phyloP scores from a whole-genome alignment of 2,797 vertebrate species.

The Silurus lanzhouensis region DNA sequence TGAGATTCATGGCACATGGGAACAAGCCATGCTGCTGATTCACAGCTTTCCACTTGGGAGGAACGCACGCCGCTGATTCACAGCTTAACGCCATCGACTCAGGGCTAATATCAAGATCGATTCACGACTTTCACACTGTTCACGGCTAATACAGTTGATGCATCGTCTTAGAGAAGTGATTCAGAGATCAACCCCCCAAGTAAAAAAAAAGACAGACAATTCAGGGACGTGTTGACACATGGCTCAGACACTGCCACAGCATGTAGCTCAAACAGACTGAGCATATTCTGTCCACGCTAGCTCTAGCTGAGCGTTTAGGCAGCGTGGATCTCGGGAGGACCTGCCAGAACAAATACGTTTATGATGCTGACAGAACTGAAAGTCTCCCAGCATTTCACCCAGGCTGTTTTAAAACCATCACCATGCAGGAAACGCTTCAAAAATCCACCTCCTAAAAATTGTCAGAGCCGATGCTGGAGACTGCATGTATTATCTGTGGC shows the following conservation, averaged over 20 bases:
- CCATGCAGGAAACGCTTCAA: constrained; percentile 15
- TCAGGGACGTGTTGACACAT: constrained; percentile 7
- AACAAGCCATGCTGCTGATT: constrained; percentile 51
- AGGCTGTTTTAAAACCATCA: constrained; percentile 24
- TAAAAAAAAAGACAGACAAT: constrained; percentile 9
- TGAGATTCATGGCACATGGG: constrained; percentile 72
- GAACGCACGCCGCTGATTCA: constrained; percentile 54
- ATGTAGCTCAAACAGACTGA: background rate
- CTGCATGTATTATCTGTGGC: background rate
- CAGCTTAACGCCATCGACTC: constrained; percentile 54
- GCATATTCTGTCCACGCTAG: constrained; percentile 1
- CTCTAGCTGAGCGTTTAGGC: constrained; percentile 16
- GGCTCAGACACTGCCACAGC: background rate
- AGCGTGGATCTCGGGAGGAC: constrained; percentile 28
- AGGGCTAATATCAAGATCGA: constrained; percentile 57
- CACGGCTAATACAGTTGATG: constrained; percentile 61
- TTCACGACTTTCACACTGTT: constrained; percentile 54
- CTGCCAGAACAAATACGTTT: constrained; percentile 35
- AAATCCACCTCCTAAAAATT: background rate
- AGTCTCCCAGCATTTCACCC: constrained; percentile 23
- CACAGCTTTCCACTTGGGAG: constrained; percentile 50
- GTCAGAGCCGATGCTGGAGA: background rate
- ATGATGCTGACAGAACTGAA: constrained; percentile 36
- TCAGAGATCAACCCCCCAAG: constrained; percentile 11
- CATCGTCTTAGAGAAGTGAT: constrained; percentile 50